Evolutionary conservation across 2,113 vertebrate genomes (phyloP).

Genomic region (Maccullochella peelii): DNA sequence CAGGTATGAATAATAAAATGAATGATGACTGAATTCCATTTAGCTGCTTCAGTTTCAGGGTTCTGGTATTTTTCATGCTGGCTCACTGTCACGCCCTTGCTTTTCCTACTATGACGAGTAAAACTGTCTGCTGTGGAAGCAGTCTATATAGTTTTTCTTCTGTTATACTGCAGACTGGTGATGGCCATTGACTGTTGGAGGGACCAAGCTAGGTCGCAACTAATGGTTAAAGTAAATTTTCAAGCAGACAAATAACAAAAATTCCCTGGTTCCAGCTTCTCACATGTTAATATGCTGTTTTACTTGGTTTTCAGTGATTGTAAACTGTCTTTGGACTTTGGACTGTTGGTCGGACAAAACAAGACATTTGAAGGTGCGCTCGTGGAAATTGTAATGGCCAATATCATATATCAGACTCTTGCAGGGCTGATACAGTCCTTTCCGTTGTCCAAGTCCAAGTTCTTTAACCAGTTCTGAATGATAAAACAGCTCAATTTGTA

Average conservation of each 20-base stretch:
- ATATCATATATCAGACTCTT: neutral
- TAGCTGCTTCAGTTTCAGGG: neutral
- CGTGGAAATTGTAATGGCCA: neutral
- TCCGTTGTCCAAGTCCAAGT: no score
- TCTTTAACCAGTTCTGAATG: neutral
- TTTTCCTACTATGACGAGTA: no score
- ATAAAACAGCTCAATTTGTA: neutral
- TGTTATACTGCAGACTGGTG: no score
- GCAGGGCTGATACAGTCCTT: no score
- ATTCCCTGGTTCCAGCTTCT: neutral
- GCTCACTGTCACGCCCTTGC: no score
- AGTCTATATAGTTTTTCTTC: no score
- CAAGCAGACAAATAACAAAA: no score
- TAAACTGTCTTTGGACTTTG: neutral
- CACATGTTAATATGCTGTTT: neutral
- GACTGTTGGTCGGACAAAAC: neutral
- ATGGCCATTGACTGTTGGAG: no score
- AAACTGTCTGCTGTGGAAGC: no score
- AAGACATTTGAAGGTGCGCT: neutral
- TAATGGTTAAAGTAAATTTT: no score
- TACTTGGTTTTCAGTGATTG: neutral
- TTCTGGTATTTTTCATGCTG: neutral
- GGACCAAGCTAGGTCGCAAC: no score
- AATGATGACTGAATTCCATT: neutral
- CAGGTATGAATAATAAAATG: neutral